Percentiles rank a stretch among this genome's conserved stretches.
These are phyloP conservation scores for Philonicus albiceps DNA, from an alignment of 2,888 invertebrate species.

Conservation along the genomic window DNA sequence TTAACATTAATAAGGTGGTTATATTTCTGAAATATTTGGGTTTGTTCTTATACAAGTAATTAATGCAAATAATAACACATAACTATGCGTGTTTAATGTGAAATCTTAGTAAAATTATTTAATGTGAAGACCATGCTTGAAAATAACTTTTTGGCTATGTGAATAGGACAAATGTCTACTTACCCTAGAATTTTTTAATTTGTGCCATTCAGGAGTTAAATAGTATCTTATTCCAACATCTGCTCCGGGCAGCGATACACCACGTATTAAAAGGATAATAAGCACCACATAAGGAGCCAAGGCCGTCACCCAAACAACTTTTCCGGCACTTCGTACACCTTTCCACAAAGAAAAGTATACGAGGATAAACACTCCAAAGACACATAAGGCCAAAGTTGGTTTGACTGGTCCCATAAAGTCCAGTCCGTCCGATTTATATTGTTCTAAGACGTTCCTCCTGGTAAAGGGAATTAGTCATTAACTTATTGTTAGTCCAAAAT, in stretches of 20 bases:
- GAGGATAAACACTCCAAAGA: slow-evolving; percentile 88
- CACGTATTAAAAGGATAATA: slow-evolving; percentile 82
- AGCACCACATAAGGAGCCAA: slow-evolving; percentile 91
- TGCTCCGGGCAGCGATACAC: slow-evolving; percentile 86
- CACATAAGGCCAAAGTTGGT: slow-evolving; percentile 86
- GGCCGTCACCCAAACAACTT: slow-evolving; percentile 97
- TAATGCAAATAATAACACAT: no score
- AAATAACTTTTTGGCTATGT: no score
- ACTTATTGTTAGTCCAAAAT: neutral
- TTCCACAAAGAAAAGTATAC: slow-evolving; percentile 98
- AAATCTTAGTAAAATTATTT: no score
- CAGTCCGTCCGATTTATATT: slow-evolving; percentile 82
- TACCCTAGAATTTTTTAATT: slow-evolving; percentile 72
- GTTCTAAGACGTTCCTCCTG: slow-evolving; percentile 87
- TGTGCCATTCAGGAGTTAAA: slow-evolving; percentile 88
- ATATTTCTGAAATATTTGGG: no score
- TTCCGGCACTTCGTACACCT: slow-evolving; percentile 90
- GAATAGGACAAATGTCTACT: neutral
- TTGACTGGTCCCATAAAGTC: slow-evolving; percentile 89
- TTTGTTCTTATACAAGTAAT: no score
- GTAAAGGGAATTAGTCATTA: neutral
- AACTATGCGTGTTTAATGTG: no score
- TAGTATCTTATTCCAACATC: slow-evolving; percentile 87
- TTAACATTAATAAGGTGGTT: no score
- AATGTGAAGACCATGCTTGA: no score